phyloP scores from a whole-genome alignment of 2,888 invertebrate genomes.

The Noctua pronuba region DNA sequence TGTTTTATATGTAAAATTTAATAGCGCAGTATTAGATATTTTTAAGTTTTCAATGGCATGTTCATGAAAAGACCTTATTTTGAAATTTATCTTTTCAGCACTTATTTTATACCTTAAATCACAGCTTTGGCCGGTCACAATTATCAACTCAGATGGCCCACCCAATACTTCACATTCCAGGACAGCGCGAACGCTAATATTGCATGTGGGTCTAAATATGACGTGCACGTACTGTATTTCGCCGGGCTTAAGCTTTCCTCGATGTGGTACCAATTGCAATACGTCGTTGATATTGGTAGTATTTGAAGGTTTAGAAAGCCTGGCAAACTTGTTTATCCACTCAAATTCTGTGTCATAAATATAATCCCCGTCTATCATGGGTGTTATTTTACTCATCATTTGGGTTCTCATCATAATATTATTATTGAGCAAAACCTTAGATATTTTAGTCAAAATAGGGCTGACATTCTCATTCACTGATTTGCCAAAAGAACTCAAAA shows the following conservation, averaged over 20 bases:
- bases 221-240: slow-evolving; percentile 88
- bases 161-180: slow-evolving; percentile 89
- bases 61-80: slow-evolving; percentile 86
- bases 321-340: slow-evolving; percentile 81
- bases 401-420: slow-evolving; percentile 66
- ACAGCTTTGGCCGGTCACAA: slow-evolving; percentile 88
- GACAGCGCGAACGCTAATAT: slow-evolving; percentile 84
- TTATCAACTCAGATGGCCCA: slow-evolving; percentile 89
- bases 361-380: slow-evolving; percentile 79
- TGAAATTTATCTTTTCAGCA: slow-evolving; percentile 82
- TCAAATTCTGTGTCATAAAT: slow-evolving; percentile 76
- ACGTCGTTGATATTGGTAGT: slow-evolving; percentile 79
- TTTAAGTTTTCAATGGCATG: slow-evolving; percentile 78
- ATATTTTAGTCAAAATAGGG: slow-evolving; percentile 42
- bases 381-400: slow-evolving; percentile 76
- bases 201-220: slow-evolving; percentile 84
- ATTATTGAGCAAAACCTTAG: slow-evolving; percentile 39
- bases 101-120: slow-evolving; percentile 88
- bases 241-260: slow-evolving; percentile 88
- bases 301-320: slow-evolving; percentile 61
- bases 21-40: slow-evolving; percentile 87
- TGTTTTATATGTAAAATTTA: slow-evolving; percentile 85
- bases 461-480: slow-evolving; percentile 63
- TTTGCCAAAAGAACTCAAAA: slow-evolving; percentile 56
- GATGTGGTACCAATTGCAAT: slow-evolving; percentile 85